Evolutionary conservation across 2,797 vertebrate species (phyloP), one percentile per base, ranked within the genome.

Genomic region (Ptychobarbus kaznakovi): DNA sequence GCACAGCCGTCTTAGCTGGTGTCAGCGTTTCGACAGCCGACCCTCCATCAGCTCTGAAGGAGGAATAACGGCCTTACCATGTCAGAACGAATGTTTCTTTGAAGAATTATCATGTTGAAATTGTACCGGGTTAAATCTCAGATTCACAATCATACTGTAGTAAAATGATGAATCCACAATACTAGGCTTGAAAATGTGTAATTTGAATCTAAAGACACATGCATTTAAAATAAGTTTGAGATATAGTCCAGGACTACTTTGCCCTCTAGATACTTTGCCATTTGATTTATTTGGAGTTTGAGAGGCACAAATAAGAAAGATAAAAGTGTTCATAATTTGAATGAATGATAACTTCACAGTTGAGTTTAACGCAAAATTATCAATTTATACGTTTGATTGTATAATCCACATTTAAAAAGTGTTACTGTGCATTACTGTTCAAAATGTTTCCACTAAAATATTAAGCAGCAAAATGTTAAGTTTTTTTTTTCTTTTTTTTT

Each of bases 81-180:
- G 88, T 92, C 89, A 90, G 87, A 90, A 89, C 83, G 84, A 84
- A 90, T 90, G 82, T 89, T 89, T 91, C 81, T 90, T 75, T 92
- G 88, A 92, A 81, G 83, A 91, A 92, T 89, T 61, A 90, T 88
- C 61, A 38, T 25, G 61, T 88, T 91, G 89, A 92, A 90, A 87
- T 92, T 90, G 88, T 75, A 85, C 83, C 63, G 83, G 86, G 88
- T 90, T 82, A 90, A 35, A 53, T 51, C 92, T 89, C 90, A 87
- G 90, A 89, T 89, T 91, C 88, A 86, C 66, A 89, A 82, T 89
- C 84, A 88, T 81, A 76, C 66, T 82, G 83, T 69, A 22, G 16
- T 22, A 91, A 90, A 93, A 92, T 89, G 88, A 93, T 92, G 74
- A 91, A 91, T 73, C 35, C 40, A 22, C 16, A 6, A 18, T 28